Percentiles rank a stretch among this genome's conserved stretches.
phyloP scores from a whole-genome alignment of 2,113 vertebrate genomes.

The Tiliqua scincoides region DNA sequence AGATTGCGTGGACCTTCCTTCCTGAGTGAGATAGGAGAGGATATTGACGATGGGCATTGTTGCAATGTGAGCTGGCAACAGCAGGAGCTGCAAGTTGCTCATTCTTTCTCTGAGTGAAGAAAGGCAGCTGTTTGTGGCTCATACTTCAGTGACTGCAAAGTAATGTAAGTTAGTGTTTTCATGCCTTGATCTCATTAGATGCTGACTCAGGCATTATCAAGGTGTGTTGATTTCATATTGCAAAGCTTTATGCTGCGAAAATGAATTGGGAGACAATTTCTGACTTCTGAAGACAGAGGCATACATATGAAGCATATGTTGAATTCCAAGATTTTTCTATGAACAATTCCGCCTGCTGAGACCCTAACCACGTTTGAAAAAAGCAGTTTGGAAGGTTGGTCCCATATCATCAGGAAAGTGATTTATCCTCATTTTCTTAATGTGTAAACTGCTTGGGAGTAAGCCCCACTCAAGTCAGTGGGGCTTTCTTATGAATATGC shows the following conservation, averaged over 20 bases:
- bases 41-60: not conserved
- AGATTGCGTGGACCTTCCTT: not conserved
- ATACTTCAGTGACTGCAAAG: not conserved
- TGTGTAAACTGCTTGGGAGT: no score
- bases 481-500: no score
- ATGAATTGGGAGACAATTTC: not conserved
- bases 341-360: no score
- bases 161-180: not conserved
- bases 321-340: no score
- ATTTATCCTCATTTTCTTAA: not conserved
- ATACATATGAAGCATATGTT: no score
- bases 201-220: not conserved
- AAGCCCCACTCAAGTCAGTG: no score
- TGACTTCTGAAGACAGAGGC: no score
- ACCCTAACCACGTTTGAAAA: no score
- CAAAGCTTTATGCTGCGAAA: not conserved
- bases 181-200: not conserved
- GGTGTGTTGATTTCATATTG: not conserved
- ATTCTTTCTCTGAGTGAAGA: not conserved
- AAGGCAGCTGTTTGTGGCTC: not conserved
- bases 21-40: not conserved
- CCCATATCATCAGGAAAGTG: not conserved
- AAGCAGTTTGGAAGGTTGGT: no score
- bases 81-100: conserved; percentile 5
- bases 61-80: not conserved